phyloP scores from a whole-genome alignment of 1,140 invertebrate species.

The Drosophila truncata region DNA sequence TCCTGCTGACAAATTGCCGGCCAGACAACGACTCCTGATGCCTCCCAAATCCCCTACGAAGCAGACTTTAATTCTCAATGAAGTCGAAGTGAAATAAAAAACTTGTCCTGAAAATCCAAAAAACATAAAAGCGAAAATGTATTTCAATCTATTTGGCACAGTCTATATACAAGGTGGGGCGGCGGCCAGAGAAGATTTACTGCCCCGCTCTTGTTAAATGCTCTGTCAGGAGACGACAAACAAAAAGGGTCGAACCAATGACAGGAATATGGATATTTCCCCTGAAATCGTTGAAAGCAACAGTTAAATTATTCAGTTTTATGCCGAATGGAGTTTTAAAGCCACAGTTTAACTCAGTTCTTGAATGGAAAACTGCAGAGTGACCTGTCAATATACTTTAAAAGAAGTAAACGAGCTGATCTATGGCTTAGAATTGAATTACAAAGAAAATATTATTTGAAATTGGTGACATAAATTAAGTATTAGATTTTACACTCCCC shows the following conservation, averaged over 20 bases:
- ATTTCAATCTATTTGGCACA: constrained; percentile 73
- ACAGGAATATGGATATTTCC: constrained; percentile 37
- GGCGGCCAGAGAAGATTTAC: constrained; percentile 65
- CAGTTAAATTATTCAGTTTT: constrained; percentile 51
- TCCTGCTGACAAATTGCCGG: constrained; percentile 69
- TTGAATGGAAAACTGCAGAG: no score
- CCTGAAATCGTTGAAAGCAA: constrained; percentile 40
- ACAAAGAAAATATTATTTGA: neutral
- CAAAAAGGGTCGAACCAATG: constrained; percentile 64
- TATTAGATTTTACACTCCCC: neutral
- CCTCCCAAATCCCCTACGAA: constrained; percentile 28
- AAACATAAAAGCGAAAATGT: constrained; percentile 68
- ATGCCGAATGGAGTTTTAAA: constrained; percentile 8
- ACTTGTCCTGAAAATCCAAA: constrained; percentile 22
- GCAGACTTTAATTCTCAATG: constrained; percentile 52
- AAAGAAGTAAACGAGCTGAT: neutral
- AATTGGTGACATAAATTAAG: neutral
- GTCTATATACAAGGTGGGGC: constrained; percentile 48
- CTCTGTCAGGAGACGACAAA: constrained; percentile 41
- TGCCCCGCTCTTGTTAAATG: constrained; percentile 61
- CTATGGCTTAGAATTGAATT: neutral
- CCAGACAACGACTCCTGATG: constrained; percentile 41
- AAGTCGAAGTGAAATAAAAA: constrained; percentile 46
- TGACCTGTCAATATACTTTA: neutral
- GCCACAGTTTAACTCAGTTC: neutral